Evolutionary conservation across 1,140 invertebrate genomes (phyloP), one percentile per base, ranked within the genome.

Genomic region (Trachymyrmex cornetzi): DNA sequence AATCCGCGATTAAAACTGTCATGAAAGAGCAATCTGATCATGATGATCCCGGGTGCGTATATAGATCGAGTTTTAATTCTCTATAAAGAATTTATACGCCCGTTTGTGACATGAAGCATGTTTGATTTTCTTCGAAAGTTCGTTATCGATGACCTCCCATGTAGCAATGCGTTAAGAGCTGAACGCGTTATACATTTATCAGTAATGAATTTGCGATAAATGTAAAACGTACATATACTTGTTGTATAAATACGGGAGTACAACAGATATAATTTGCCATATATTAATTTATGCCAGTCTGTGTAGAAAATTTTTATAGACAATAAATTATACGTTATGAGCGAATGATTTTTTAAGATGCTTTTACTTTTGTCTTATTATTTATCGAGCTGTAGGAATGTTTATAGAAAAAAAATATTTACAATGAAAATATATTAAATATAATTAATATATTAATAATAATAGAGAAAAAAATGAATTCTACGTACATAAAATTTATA

Each of bases 81-180:
- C 12, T 57, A 19, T 57, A 5, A 30, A 22, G 34, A 72, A 30
- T 59, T 82, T 71, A 71, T 27, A 53, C 19, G 19, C 19, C 24
- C 53, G 53, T 82, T 81, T 71, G 27, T 22, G 22, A 14, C 14
- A 34, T 16, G 57, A 63, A 34, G 24, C 75, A 30, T 22, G 27
- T 22, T 57, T 34, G 44, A 72, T 84, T 82, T 30, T 50, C 61
- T 64, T 77, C 44, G 57, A 85, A 77, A 85, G 82, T 11, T 14
- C 57, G 16, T 34, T 55, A 77, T 85, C 59, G 72, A 74, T 27
- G 53, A 48, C 38, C 24, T 11, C 11, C 24, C 34, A 50, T 38
- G 30, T 81, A 81, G 38, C 38, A 67, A 72, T 72, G 34, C 80
- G 80, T 82, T 72, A 82, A 82, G 7, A 74, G 4, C 34, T 53